Evolutionary conservation across 37 sponge, comb jelly and placozoan species (phyloP).

Genomic region (Chondrosia reniformis): DNA sequence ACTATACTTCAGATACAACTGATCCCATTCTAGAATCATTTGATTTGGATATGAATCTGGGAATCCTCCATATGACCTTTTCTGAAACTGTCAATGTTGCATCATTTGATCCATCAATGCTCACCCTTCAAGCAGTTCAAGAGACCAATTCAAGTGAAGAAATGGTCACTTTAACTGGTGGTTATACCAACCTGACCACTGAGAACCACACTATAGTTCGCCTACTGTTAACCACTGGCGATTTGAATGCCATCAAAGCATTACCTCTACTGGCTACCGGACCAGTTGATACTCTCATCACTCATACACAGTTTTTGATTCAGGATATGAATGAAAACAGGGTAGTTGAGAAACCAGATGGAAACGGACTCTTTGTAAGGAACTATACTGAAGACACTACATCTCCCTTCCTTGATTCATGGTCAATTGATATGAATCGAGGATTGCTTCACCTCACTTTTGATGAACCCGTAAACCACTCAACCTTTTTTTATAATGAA

Average conservation of each 20-base stretch:
- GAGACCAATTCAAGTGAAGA: constrained; percentile 4
- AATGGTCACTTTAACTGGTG: constrained; percentile 54
- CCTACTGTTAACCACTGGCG: constrained; percentile 47
- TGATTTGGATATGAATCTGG: constrained; percentile 71
- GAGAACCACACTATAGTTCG: constrained; percentile 49
- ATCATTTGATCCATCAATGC: constrained; percentile 40
- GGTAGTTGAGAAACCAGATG: constrained; percentile 40
- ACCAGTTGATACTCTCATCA: constrained; percentile 60
- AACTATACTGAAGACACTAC: constrained; percentile 77
- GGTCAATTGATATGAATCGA: constrained; percentile 75
- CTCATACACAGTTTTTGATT: constrained; percentile 34
- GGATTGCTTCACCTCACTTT: constrained; percentile 59
- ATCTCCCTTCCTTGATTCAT: constrained; percentile 50
- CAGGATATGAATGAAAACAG: constrained; percentile 69
- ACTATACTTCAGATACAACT: constrained; percentile 68
- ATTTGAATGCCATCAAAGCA: constrained; percentile 69
- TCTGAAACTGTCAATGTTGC: constrained; percentile 79
- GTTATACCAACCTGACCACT: constrained; percentile 16
- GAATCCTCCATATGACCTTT: constrained; percentile 66
- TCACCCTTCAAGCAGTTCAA: constrained; percentile 40
- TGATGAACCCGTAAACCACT: constrained; percentile 74
- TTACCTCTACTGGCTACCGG: constrained; percentile 55
- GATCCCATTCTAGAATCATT: constrained; percentile 54
- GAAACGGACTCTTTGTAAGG: constrained; percentile 38
- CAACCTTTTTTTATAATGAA: constrained; percentile 51